Base-by-base conservation (phyloP, 2,797 vertebrate genomes). In the Chaetophractus vellerosus region DNA sequence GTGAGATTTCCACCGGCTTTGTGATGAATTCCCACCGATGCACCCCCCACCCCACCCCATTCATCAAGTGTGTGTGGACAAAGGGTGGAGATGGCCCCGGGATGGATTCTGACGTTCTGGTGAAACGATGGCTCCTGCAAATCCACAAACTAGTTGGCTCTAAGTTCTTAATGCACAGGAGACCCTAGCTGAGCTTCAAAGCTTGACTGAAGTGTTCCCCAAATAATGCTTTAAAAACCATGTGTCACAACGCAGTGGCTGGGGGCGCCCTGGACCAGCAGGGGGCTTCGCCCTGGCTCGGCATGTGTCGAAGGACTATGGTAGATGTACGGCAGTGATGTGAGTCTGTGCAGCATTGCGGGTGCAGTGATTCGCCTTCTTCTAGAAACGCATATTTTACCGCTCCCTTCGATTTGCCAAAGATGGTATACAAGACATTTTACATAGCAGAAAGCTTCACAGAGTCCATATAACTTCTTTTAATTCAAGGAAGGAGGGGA, bases 351-450 rank as follows among this genome's bases (percentile, higher is more conserved):
- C 90, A 97, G 94, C 94, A 91, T 97, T 97, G 97, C 97, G 97
- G 96, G 97, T 98, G 94, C 97, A 98, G 97, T 97, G 95, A 97
- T 97, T 95, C 55, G 97, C 96, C 96, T 97, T 98, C 96, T 96
- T 96, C 69, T 94, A 82, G 96, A 96, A 98, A 89, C 97, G 94
- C 97, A 95, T 96, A 93, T 69, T 81, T 91, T 55, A 64, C 93
- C 91, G 52, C 14, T 72, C 71, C 91, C 95, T 95, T 96, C 88
- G 96, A 96, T 92, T 92, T 26, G 59, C 93, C 95, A 97, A 97
- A 97, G 82, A 92, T 98, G 93, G 97, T 92, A 28, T 72, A 71
- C 16, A 78, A 78, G 93, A 96, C 31, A 90, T 96, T 97, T 97
- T 84, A 98, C 97, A 97, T 90, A 97, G 96, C 90, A 97, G 96